Evolutionary conservation across 2,888 invertebrate species (phyloP).

Genomic region (Oscheius myriophilus): DNA sequence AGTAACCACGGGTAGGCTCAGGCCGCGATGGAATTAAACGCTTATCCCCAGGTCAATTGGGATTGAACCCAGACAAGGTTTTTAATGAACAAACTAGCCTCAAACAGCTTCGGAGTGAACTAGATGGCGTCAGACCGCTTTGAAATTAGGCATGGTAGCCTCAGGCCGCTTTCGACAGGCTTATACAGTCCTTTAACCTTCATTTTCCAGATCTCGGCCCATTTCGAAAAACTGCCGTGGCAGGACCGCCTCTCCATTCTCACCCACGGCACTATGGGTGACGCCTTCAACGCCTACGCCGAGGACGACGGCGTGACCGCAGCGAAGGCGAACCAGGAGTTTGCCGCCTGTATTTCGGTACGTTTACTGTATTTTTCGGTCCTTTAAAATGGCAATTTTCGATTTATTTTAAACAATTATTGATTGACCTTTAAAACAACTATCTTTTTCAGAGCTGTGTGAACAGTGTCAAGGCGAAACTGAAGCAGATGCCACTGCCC

Average conservation of each 20-base stretch:
- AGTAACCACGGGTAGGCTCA: too few relatives aligned
- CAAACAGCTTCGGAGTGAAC: too few relatives aligned
- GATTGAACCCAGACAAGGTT: too few relatives aligned
- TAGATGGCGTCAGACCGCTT: too few relatives aligned
- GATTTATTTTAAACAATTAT: too few relatives aligned
- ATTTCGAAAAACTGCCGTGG: constrained; percentile 44
- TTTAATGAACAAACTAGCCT: too few relatives aligned
- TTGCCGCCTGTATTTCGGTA: constrained; percentile 20
- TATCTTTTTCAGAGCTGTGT: constrained; percentile 1
- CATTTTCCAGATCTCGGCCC: constrained; percentile 46
- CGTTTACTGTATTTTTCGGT: constrained; percentile 4
- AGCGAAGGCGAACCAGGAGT: constrained; percentile 27
- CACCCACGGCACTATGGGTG: constrained; percentile 45
- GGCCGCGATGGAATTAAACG: too few relatives aligned
- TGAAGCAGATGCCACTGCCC: constrained; percentile 20
- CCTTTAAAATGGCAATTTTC: constrained; percentile 1
- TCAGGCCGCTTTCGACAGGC: not conserved
- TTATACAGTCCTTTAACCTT: not conserved
- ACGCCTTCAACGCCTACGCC: constrained; percentile 44
- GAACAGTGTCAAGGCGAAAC: not conserved
- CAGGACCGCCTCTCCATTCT: constrained; percentile 47
- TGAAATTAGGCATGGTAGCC: too few relatives aligned
- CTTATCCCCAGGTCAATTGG: too few relatives aligned
- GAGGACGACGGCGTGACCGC: constrained; percentile 38
- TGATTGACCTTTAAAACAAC: too few relatives aligned